These are phyloP conservation scores for Gallinago jamesoni DNA, from an alignment of 2,113 vertebrate genomes.

Conservation along the genomic window DNA sequence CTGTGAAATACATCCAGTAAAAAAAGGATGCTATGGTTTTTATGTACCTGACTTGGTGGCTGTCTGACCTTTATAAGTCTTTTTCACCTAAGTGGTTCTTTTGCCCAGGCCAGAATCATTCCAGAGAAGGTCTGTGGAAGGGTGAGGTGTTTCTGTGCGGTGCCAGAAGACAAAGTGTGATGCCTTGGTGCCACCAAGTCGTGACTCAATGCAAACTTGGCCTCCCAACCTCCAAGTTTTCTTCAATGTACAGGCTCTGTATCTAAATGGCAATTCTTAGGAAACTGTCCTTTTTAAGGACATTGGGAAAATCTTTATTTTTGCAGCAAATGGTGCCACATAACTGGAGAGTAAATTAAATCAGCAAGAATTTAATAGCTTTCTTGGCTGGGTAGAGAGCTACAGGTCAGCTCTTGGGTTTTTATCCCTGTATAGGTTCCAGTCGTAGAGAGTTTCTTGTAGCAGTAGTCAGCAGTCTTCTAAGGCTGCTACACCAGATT, in stretches of 20 bases:
- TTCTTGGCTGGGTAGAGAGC: neutral
- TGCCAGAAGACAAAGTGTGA: neutral
- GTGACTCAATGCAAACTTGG: neutral
- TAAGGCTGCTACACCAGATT: constrained; percentile 47
- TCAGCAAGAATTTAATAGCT: neutral
- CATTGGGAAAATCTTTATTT: neutral
- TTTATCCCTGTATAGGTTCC: neutral
- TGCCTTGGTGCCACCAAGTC: neutral
- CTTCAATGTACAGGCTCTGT: neutral
- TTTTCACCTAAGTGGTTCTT: rapidly evolving
- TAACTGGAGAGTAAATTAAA: neutral
- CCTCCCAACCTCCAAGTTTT: neutral
- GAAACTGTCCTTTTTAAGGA: neutral
- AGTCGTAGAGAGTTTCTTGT: neutral
- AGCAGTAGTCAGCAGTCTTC: constrained; percentile 37
- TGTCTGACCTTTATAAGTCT: neutral
- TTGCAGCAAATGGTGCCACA: rapidly evolving
- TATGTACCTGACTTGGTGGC: rapidly evolving
- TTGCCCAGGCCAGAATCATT: neutral
- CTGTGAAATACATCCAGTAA: neutral
- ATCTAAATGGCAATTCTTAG: neutral
- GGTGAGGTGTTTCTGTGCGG: neutral
- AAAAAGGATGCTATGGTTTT: neutral
- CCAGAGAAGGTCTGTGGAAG: neutral
- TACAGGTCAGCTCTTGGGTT: neutral